phyloP scores from a whole-genome alignment of 92 coral and sea anemone genomes.

The Galaxea fascicularis region DNA sequence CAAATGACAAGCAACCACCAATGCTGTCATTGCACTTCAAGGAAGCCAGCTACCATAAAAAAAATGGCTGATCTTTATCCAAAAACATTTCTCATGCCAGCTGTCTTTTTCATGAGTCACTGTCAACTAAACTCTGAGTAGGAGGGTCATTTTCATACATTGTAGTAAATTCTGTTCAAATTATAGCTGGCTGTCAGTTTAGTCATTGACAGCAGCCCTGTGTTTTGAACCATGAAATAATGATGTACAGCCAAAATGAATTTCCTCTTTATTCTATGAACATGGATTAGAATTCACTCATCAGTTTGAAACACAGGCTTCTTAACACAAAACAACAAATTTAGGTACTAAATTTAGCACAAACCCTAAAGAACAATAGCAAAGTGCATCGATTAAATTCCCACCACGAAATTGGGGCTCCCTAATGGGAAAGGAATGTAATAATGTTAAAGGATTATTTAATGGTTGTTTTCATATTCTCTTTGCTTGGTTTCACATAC shows the following conservation, averaged over 20 bases:
- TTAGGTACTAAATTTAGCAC: neutral
- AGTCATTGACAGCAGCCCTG: neutral
- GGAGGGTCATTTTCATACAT: neutral
- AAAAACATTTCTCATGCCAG: too few species aligned
- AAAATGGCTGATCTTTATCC: too few species aligned
- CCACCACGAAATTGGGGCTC: slow-evolving; percentile 1
- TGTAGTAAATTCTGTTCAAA: neutral
- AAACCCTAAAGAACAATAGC: neutral
- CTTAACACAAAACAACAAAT: slow-evolving; percentile 4
- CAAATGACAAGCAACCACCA: neutral
- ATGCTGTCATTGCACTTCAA: too few species aligned
- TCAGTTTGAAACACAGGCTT: slow-evolving; percentile 9
- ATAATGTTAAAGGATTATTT: neutral
- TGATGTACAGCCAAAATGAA: too few species aligned
- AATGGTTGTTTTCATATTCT: neutral
- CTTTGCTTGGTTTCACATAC: neutral
- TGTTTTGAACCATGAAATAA: neutral
- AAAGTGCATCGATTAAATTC: slow-evolving; percentile 1
- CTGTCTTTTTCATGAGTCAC: neutral
- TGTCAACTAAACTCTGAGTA: too few species aligned
- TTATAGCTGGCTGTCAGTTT: neutral
- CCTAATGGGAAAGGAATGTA: neutral
- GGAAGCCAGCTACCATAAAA: too few species aligned
- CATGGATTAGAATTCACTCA: neutral
- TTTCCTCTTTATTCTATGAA: neutral